Conservation (phyloP, 2,113 vertebrate genomes). For the Corydoras sp. region DNA sequence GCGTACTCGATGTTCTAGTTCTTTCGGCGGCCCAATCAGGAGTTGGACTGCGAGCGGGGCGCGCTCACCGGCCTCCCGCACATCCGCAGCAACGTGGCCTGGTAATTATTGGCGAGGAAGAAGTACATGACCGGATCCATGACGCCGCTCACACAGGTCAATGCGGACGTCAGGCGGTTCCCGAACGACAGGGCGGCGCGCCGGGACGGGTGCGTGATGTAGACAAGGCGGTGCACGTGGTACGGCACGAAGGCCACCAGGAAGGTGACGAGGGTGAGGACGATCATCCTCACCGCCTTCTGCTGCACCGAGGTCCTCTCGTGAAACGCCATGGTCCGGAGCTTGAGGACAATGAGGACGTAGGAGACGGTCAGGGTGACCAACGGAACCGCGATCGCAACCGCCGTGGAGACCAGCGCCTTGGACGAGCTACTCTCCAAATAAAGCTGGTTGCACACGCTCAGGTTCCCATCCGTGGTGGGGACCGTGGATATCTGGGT, state of each 20-base stretch:
- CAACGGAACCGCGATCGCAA: constrained; percentile 60
- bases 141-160: constrained; percentile 62
- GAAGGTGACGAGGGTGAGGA: constrained; percentile 59
- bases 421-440: constrained; percentile 50
- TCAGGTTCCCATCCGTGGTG: constrained; percentile 32
- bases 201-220: constrained; percentile 40
- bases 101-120: constrained; percentile 59
- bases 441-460: constrained; percentile 57
- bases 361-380: constrained; percentile 53
- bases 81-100: constrained; percentile 43
- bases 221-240: constrained; percentile 59
- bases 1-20: too few species aligned
- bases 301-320: constrained; percentile 32
- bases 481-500: background rate
- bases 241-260: constrained; percentile 66
- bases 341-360: constrained; percentile 56
- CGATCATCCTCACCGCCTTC: constrained; percentile 61
- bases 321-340: constrained; percentile 45
- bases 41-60: background rate
- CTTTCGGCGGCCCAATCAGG: background rate
- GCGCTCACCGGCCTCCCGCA: constrained; percentile 43
- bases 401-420: constrained; percentile 53
- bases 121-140: constrained; percentile 70
- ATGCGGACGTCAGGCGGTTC: constrained; percentile 62
- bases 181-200: constrained; percentile 36